phyloP scores from a whole-genome alignment of 2,797 vertebrate species.

The Oryzias sinensis region DNA sequence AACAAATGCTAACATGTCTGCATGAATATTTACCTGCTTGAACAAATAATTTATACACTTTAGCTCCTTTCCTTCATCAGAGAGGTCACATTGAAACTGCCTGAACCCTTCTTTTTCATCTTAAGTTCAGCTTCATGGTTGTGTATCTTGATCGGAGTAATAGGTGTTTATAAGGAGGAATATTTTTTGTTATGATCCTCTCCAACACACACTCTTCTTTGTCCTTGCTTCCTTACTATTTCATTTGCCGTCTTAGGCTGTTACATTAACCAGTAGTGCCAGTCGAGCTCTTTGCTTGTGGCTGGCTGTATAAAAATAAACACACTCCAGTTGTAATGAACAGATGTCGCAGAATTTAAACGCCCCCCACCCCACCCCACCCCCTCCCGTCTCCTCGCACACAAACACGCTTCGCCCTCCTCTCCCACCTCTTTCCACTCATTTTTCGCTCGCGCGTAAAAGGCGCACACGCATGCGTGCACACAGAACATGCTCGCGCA shows the following conservation, averaged over 20 bases:
- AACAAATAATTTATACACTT: not conserved
- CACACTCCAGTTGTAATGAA: slow-evolving; percentile 91
- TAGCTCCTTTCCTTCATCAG: not conserved
- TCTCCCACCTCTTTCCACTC: slow-evolving; percentile 29
- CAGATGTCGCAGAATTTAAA: slow-evolving; percentile 96
- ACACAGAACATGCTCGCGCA: slow-evolving; percentile 26
- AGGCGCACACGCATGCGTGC: slow-evolving; percentile 42
- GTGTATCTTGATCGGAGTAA: slow-evolving; percentile 22
- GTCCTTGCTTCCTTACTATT: slow-evolving; percentile 70
- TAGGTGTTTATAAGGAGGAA: slow-evolving; percentile 15
- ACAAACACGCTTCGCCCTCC: slow-evolving; percentile 70
- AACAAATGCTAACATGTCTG: too few species aligned
- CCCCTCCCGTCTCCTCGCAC: slow-evolving; percentile 58
- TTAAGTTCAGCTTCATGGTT: not conserved
- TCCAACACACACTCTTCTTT: slow-evolving; percentile 35
- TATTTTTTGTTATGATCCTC: slow-evolving; percentile 62
- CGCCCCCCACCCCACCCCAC: slow-evolving; percentile 78
- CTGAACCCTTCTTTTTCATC: too few species aligned
- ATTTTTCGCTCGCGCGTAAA: slow-evolving; percentile 53
- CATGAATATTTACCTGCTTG: too few species aligned
- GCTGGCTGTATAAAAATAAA: slow-evolving; percentile 95
- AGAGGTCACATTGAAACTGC: too few species aligned
- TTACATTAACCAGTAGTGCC: slow-evolving; percentile 79
- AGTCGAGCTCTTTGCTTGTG: slow-evolving; percentile 78
- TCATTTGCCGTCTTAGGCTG: slow-evolving; percentile 69